Conservation (phyloP, 2,888 invertebrate species). For the Leptinotarsa peninsularis region DNA sequence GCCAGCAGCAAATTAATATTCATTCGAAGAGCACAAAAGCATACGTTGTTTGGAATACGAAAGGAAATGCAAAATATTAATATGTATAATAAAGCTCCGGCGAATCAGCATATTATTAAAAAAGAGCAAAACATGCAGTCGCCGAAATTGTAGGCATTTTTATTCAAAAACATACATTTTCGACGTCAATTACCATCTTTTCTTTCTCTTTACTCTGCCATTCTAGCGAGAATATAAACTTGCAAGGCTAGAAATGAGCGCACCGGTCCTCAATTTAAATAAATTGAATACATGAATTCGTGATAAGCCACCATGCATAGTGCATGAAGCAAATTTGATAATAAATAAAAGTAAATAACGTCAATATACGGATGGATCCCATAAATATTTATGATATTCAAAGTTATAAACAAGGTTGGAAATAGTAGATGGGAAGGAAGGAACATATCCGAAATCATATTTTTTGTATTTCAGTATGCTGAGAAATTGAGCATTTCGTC, state of each 20-base stretch:
- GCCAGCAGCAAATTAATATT: constrained; percentile 11
- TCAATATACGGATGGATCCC: constrained; percentile 59
- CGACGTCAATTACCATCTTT: constrained; percentile 62
- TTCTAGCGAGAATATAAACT: constrained; percentile 16
- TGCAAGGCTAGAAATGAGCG: constrained; percentile 17
- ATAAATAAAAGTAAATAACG: constrained; percentile 67
- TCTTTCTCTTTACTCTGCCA: constrained; percentile 53
- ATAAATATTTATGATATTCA: constrained; percentile 64
- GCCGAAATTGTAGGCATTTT: constrained; percentile 55
- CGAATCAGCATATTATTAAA: constrained; percentile 53
- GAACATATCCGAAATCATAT: not conserved
- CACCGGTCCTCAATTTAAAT: constrained; percentile 63
- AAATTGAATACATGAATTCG: constrained; percentile 67
- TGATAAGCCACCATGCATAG: constrained; percentile 66
- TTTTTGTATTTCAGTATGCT: constrained; percentile 2
- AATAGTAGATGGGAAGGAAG: constrained; percentile 1
- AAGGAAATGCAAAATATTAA: constrained; percentile 39
- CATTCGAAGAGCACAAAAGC: constrained; percentile 14
- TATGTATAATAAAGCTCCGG: constrained; percentile 44
- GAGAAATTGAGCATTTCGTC: not conserved
- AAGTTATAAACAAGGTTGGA: constrained; percentile 58
- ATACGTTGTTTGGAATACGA: constrained; percentile 20
- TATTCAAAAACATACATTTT: constrained; percentile 56
- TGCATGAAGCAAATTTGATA: constrained; percentile 68
- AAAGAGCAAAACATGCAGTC: constrained; percentile 51